A percentile compares a stretch with the other conserved stretches of the same genome.
phyloP scores from a whole-genome alignment of 64 coral and sea anemone genomes.

The Porites lutea region DNA sequence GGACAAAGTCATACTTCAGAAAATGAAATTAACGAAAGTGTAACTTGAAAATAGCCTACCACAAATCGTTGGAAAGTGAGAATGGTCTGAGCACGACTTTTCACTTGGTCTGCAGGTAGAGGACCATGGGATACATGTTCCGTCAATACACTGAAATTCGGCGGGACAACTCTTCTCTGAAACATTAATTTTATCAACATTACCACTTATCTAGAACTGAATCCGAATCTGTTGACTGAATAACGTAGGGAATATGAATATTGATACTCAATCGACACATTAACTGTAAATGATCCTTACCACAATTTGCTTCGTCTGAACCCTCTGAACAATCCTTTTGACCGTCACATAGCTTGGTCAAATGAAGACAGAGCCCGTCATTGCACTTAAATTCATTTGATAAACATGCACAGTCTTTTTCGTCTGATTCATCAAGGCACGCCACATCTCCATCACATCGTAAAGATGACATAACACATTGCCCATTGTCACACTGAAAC shows the following conservation, averaged over 20 bases:
- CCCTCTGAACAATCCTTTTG: constrained; percentile 60
- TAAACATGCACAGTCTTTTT: constrained; percentile 67
- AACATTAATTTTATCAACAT: neutral
- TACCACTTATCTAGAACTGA: neutral
- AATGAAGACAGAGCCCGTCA: constrained; percentile 55
- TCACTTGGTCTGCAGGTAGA: constrained; percentile 36
- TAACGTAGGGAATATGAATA: too few relatives aligned
- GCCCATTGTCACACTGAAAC: constrained; percentile 71
- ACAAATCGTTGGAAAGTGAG: constrained; percentile 64
- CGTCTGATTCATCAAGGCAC: constrained; percentile 72
- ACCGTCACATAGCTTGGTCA: constrained; percentile 66
- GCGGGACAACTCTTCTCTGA: constrained; percentile 13
- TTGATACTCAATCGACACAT: neutral
- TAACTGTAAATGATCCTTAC: constrained; percentile 46
- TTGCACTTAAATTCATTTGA: constrained; percentile 71
- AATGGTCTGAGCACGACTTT: constrained; percentile 56
- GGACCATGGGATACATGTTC: constrained; percentile 68
- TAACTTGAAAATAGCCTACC: constrained; percentile 30
- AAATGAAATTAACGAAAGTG: too few relatives aligned
- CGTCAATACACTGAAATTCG: constrained; percentile 56
- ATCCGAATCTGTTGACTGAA: neutral
- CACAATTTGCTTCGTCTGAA: constrained; percentile 69
- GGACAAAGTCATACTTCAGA: too few relatives aligned
- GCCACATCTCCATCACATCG: constrained; percentile 73
- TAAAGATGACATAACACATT: constrained; percentile 56